A percentile compares a stretch with the other conserved stretches of the same genome.
Conservation (phyloP, 1,140 invertebrate species). For the Drosophila biarmipes region DNA sequence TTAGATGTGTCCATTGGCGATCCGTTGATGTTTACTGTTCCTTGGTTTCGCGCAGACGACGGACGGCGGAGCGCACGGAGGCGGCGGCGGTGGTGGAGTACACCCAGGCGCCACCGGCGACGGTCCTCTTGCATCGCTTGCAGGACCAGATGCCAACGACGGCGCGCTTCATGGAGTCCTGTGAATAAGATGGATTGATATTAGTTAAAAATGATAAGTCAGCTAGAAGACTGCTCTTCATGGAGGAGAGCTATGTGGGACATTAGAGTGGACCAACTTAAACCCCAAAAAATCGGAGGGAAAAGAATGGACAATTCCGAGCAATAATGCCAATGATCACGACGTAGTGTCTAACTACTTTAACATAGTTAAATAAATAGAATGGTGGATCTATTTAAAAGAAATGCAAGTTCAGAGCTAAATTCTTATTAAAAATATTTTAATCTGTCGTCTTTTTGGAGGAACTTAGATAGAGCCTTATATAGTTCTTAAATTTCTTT, state of each 20-base stretch:
- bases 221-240: not conserved
- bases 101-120: constrained; percentile 98
- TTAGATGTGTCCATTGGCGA: constrained; percentile 20
- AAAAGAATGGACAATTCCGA: not conserved
- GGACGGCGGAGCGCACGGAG: constrained; percentile 97
- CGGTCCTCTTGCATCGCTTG: constrained; percentile 97
- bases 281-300: not conserved
- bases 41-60: constrained; percentile 97
- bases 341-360: too few species aligned
- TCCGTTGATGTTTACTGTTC: constrained; percentile 75
- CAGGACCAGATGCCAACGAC: constrained; percentile 99
- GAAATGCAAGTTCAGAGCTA: too few species aligned
- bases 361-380: too few species aligned
- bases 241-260: not conserved
- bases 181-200: not conserved
- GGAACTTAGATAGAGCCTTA: too few species aligned
- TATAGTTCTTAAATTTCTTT: too few species aligned
- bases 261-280: not conserved
- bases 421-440: too few species aligned
- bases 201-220: constrained; percentile 5
- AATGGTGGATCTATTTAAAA: too few species aligned
- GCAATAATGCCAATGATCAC: too few species aligned
- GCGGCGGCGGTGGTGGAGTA: constrained; percentile 98
- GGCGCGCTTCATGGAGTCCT: constrained; percentile 99
- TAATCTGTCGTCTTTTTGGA: too few species aligned